Evolutionary conservation across 2,113 vertebrate genomes (phyloP).

Genomic region (Lampris incognitus): DNA sequence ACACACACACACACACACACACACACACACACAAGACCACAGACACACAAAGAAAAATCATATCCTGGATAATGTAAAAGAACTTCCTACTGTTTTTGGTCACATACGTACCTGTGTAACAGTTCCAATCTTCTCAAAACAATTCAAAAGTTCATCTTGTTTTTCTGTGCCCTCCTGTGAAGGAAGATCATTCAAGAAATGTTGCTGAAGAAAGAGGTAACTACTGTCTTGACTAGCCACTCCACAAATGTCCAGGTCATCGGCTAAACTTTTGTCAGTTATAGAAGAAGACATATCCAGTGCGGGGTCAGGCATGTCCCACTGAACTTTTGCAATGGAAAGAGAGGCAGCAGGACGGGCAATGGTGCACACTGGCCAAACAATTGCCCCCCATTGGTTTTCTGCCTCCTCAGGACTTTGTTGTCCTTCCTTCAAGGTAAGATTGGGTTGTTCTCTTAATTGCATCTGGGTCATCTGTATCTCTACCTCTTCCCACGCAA

Average conservation of each 20-base stretch:
- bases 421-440: background rate
- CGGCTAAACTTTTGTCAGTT: constrained; percentile 48
- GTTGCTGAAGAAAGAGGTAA: constrained; percentile 13
- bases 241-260: constrained; percentile 38
- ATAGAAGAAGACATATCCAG: constrained; percentile 27
- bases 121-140: constrained; percentile 21
- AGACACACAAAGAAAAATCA: background rate
- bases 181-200: constrained; percentile 22
- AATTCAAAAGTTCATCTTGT: constrained; percentile 27
- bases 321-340: constrained; percentile 75
- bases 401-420: constrained; percentile 50
- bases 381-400: constrained; percentile 50
- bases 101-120: constrained; percentile 59
- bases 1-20: background rate
- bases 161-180: constrained; percentile 28
- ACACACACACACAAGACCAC: background rate
- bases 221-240: constrained; percentile 20
- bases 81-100: constrained; percentile 19
- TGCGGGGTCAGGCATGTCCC: constrained; percentile 68
- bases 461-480: constrained; percentile 10
- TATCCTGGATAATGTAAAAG: background rate
- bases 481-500: constrained; percentile 13
- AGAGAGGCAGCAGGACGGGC: constrained; percentile 48
- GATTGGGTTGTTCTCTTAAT: background rate
- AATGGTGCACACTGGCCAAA: constrained; percentile 58